A percentile compares a stretch with the other conserved stretches of the same genome.
These are phyloP conservation scores for Philaenus spumarius DNA, from an alignment of 1,140 invertebrate species.

Conservation along the genomic window DNA sequence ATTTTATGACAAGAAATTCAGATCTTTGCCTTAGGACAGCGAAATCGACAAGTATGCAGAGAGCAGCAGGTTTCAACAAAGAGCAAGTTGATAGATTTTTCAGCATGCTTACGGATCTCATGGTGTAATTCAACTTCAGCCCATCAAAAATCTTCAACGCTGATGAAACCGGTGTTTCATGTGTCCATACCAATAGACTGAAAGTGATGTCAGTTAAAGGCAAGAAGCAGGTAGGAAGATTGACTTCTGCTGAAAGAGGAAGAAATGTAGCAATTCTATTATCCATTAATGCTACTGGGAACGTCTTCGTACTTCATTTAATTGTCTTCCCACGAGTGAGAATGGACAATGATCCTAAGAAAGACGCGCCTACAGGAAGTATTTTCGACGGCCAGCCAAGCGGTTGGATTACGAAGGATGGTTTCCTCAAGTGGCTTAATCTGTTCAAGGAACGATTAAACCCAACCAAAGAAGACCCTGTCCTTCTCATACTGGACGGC, in stretches of 20 bases:
- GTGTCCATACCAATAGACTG: conserved; percentile 35
- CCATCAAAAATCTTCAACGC: conserved; percentile 33
- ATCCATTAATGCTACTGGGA: conserved; percentile 15
- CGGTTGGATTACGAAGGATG: conserved; percentile 36
- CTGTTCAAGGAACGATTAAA: no score
- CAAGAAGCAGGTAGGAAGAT: conserved; percentile 33
- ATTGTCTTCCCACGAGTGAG: conserved; percentile 29
- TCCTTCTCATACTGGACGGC: conserved; percentile 35
- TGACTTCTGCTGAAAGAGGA: conserved; percentile 35
- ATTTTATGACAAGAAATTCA: no score
- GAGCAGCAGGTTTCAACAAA: neutral
- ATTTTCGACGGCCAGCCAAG: conserved; percentile 28
- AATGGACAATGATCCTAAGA: conserved; percentile 14
- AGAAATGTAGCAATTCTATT: conserved; percentile 11
- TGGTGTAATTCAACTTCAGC: conserved; percentile 25
- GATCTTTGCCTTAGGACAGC: no score
- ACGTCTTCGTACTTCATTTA: conserved; percentile 26
- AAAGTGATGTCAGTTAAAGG: conserved; percentile 35
- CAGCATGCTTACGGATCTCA: conserved; percentile 17
- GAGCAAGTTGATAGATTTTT: conserved; percentile 2
- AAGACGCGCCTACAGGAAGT: conserved; percentile 19
- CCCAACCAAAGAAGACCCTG: conserved; percentile 24
- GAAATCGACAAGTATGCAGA: no score
- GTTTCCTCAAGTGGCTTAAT: no score
- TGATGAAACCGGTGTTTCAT: conserved; percentile 40